phyloP scores from a whole-genome alignment of 2,113 vertebrate genomes.

The Xiphophorus maculatus region DNA sequence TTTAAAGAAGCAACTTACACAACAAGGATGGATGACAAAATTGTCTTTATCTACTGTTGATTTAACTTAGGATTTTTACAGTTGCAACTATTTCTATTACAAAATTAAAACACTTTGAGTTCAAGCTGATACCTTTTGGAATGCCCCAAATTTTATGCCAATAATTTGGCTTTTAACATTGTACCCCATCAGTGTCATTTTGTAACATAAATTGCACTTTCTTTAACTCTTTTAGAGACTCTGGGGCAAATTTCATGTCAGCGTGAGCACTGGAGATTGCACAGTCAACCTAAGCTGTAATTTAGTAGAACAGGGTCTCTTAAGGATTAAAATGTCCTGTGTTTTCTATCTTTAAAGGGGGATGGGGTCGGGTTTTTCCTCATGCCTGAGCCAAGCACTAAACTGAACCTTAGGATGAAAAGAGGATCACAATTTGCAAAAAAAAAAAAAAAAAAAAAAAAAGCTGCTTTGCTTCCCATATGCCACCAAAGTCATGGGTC shows the following conservation, averaged over 20 bases:
- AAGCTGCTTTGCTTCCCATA: no score
- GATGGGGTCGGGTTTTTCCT: background rate
- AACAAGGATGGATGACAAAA: background rate
- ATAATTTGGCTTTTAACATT: background rate
- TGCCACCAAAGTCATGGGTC: no score
- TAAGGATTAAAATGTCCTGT: background rate
- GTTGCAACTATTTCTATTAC: background rate
- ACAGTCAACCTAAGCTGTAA: background rate
- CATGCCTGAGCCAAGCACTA: background rate
- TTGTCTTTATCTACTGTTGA: background rate
- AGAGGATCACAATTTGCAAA: no score
- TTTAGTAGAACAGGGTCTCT: background rate
- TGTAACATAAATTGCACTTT: background rate
- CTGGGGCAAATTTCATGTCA: background rate
- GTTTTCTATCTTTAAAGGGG: background rate
- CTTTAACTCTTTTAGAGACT: background rate
- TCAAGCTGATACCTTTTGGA: no score
- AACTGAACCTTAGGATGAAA: background rate
- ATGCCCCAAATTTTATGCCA: no score
- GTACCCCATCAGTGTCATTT: background rate
- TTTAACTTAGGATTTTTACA: background rate
- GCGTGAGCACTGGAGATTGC: background rate
- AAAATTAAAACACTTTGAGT: background rate
- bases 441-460: no score
- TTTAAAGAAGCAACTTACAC: no score